Evolutionary conservation across 1,140 invertebrate species (phyloP), one percentile per base, ranked within the genome.

Genomic region (Orius laevigatus): DNA sequence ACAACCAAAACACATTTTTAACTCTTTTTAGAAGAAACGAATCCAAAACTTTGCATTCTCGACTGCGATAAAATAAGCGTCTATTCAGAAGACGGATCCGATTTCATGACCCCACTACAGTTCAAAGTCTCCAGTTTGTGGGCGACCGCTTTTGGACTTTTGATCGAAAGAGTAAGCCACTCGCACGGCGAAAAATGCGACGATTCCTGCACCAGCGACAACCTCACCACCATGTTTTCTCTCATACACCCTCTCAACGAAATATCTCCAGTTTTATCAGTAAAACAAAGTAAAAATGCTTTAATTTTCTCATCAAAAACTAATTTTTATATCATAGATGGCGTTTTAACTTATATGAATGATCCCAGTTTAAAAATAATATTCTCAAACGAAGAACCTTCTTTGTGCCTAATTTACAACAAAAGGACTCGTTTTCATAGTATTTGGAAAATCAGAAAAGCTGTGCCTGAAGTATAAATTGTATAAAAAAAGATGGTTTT

Each of bases 231-330:
- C 1, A 68, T 85, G 38, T 93, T 86, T 65, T 88, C 85, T 25
- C 65, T 93, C 54, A 70, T 79, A 15, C 86, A 93, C 72, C 87
- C 88, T 1, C 66, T 93, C 25, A 83, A 92, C 66, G 89, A 93
- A 67, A 80, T 91, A 25, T 78, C 79, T 46, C 88, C 88, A 3
- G 73, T 92, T 25, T 67, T 90, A 5, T 73, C 82, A 46, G 55
- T 57, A 33, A 84, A 81, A 58, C 73, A 74, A 56, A 72, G 73
- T 57, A 41, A 48, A 14, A 14, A 6, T 4, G 38, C 9, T 25
- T 10, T 25, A 6, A 16, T 40, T 15, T 36, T 39, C 18, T 49
- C 12, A n/a, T 47, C 2, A n/a, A n/a, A n/a, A n/a, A 20, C 31
- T 19, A 35, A 20, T 49, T 34, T 42, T 49, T 19, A 38, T 43